Evolutionary conservation across 2,888 invertebrate genomes (phyloP), one percentile per base, ranked within the genome.

Genomic region (Phania funesta): DNA sequence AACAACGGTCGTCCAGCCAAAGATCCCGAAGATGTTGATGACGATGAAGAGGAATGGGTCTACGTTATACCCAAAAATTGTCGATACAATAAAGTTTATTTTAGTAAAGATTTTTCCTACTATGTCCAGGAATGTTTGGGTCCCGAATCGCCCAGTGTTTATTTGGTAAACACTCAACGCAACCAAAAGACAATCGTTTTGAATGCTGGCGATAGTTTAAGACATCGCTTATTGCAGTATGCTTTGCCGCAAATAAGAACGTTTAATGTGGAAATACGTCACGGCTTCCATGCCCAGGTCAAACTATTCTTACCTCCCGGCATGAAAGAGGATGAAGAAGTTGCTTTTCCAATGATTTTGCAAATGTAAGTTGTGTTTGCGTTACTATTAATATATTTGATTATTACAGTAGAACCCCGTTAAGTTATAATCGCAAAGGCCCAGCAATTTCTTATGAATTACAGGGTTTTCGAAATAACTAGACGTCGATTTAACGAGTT

Each of bases 251-350:
- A 94, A 90, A 93, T 94, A 84, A 94, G 95, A 86, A 95, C 94
- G 64, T 94, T 95, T 85, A 91, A 93, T 77, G 94, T 94, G 2
- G 93, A 93, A 91, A 93, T 93, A 48, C 92, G 93, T 44, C 93
- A 93, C 85, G 94, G 94, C 7, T 94, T 93, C 86, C 93, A 93
- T 86, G 95, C 95, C 6, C 94, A 95, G 88, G 97, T 97, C 1
- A 93, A 96, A 32, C 92, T 98, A 3, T 93, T 94, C 68, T 91
- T 97, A 46, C 98, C 98, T 0, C 96, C 97, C 0, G 94, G 95
- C 7, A 93, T 97, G 87, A 93, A 96, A 85, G 96, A 97, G 87
- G 95, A 96, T 52, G 96, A 97, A 85, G 96, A 96, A 87, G 93
- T 95, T 75, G 94, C 95, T 0, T 94, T 95, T 86, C 97, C 98